Percentiles rank a stretch among this genome's conserved stretches.
Evolutionary conservation across 2,888 invertebrate genomes (phyloP).

Genomic region (Diogma glabrata): DNA sequence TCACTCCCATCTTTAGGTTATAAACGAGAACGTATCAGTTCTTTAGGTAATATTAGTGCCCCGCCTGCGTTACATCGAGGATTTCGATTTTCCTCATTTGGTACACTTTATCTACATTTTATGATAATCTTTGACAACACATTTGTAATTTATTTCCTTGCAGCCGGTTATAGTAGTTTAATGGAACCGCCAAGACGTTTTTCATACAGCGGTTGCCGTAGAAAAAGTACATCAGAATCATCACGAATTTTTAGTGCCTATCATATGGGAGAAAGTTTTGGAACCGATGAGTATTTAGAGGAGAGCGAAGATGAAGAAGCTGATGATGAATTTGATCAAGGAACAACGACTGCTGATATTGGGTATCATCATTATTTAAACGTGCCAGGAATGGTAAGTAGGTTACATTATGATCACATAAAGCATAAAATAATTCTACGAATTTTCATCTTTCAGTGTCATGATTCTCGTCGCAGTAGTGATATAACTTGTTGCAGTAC

Average conservation of each 20-base stretch:
- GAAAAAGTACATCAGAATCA: conserved; percentile 50
- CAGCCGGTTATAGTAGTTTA: conserved; percentile 58
- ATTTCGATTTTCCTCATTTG: conserved; percentile 48
- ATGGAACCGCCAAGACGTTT: conserved; percentile 56
- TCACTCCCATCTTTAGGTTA: conserved; percentile 37
- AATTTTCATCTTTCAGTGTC: conserved; percentile 31
- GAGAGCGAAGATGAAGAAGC: conserved; percentile 37
- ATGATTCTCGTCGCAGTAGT: conserved; percentile 52
- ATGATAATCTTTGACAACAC: no score
- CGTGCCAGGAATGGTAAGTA: conserved; percentile 34
- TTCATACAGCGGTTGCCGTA: conserved; percentile 38
- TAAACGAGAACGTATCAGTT: conserved; percentile 44
- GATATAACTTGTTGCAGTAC: conserved; percentile 78
- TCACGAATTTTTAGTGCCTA: conserved; percentile 36
- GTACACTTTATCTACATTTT: conserved; percentile 22
- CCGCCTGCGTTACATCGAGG: conserved; percentile 40
- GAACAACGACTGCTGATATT: conserved; percentile 27
- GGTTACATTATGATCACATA: no score
- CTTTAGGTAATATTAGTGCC: conserved; percentile 54
- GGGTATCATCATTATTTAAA: conserved; percentile 34
- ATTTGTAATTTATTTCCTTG: not conserved
- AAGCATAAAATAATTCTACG: no score
- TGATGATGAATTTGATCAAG: conserved; percentile 39
- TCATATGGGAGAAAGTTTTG: conserved; percentile 37
- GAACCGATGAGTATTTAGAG: conserved; percentile 36